These are phyloP conservation scores for Anarrhichthys ocellatus DNA, from an alignment of 2,113 vertebrate species.

Conservation along the genomic window DNA sequence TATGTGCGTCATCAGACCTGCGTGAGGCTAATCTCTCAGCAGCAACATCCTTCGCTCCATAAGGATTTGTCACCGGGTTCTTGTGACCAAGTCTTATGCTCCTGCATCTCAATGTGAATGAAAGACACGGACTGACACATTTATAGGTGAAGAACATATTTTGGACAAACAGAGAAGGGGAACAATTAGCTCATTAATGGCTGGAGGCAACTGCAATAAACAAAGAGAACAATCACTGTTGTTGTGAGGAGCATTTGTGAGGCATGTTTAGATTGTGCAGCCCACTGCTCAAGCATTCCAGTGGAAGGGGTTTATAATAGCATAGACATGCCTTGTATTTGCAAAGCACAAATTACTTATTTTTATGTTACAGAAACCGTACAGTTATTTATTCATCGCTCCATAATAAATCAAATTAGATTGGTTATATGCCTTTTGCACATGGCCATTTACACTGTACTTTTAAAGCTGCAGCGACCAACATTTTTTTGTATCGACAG, in stretches of 20 bases:
- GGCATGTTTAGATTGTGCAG: background rate
- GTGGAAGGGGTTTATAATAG: background rate
- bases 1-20: conserved; percentile 71
- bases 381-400: background rate
- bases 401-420: background rate
- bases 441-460: background rate
- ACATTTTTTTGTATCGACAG: background rate
- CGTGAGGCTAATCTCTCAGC: conserved; percentile 49
- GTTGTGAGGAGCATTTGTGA: background rate
- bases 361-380: too few relatives aligned
- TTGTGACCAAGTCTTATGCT: conserved; percentile 20
- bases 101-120: conserved; percentile 27
- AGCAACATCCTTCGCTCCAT: conserved; percentile 23
- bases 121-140: background rate
- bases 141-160: background rate
- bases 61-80: conserved; percentile 36
- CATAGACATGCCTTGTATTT: background rate
- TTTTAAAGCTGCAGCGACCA: conserved; percentile 3
- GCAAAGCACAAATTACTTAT: background rate
- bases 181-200: background rate
- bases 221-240: background rate
- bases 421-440: background rate
- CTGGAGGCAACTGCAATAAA: background rate
- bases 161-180: background rate
- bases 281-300: background rate